Base-by-base conservation (phyloP, 2,113 vertebrate genomes). In the Ameiurus melas region DNA sequence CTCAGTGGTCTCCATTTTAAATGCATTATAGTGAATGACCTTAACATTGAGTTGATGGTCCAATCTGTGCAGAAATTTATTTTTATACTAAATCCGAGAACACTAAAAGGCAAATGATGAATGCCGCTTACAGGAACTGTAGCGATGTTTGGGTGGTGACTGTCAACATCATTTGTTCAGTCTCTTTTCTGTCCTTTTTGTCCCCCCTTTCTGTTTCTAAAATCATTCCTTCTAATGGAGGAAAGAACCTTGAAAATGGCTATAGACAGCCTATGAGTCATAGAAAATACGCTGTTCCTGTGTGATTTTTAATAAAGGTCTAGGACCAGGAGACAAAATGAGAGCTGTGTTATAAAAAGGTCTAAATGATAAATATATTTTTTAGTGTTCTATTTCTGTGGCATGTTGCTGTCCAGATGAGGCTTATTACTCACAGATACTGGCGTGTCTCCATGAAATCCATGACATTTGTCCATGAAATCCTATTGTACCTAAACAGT, bases 271-370 rank as follows among this genome's bases (percentile, higher is more conserved):
- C 85, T 39, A 0, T 60, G 36, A 62, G 27, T 47, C 25, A 62
- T 86, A 80, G 22, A 33, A 80, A 64, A 64, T 77, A 22, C 84
- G 47, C 30, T 47, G 1, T 62, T 43, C 22, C 17, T 33, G 14
- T 43, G 22, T 58, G 12, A 53, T 84, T 84, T 85, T 84, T 85
- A 85, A 85, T 85, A 57, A 68, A 53, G 39, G 14, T 3, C 30
- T 43, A 5, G 22, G 53, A 47, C 36, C 55, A 47, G 27, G 58
- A 86, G 66, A 85, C 55, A 60, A 17, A 77, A 75, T 43, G 1
- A 78, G 20, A n/a, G 19, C 33, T 10, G 13, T 85, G n/a, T 77
- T 64, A 20, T 16, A 47, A 10, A 47, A 78, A 62, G 25, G 57
- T 64, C 27, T 13, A 3, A 77, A 43, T 22, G 16, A n/a, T 60